Evolutionary conservation across 2,797 vertebrate genomes (phyloP).

Genomic region (Ctenopoma multispine): DNA sequence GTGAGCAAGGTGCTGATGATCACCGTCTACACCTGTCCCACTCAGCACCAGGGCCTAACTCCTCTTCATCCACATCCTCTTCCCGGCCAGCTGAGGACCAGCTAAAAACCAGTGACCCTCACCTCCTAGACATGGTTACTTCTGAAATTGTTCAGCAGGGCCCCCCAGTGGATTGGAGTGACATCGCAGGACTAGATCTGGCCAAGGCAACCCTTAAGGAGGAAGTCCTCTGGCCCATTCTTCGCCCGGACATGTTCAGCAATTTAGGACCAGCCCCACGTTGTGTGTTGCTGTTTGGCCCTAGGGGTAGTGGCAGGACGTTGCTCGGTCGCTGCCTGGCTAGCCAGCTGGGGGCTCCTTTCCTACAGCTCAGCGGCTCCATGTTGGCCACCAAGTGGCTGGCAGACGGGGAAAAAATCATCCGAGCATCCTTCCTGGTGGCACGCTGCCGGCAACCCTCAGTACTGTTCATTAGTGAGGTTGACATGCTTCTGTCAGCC

Average conservation of each 20-base stretch:
- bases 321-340: conserved; percentile 95
- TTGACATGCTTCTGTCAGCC: conserved; percentile 94
- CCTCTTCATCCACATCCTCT: conserved; percentile 91
- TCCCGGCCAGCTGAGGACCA: conserved; percentile 92
- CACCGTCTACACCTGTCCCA: conserved; percentile 92
- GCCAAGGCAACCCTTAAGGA: conserved; percentile 97
- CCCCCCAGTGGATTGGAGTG: conserved; percentile 96
- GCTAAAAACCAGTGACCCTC: conserved; percentile 95
- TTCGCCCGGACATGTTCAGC: conserved; percentile 96
- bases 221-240: conserved; percentile 97
- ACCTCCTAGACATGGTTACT: conserved; percentile 97
- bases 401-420: conserved; percentile 94
- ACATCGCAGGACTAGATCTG: conserved; percentile 96
- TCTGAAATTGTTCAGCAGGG: conserved; percentile 97
- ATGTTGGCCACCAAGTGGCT: conserved; percentile 97
- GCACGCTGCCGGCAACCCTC: conserved; percentile 97
- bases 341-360: conserved; percentile 95
- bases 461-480: conserved; percentile 96
- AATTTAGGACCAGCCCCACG: conserved; percentile 92
- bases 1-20: conserved; percentile 89
- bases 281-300: conserved; percentile 96
- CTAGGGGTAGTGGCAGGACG: conserved; percentile 96
- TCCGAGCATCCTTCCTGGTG: conserved; percentile 95
- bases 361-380: conserved; percentile 93
- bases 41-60: conserved; percentile 85